phyloP scores from a whole-genome alignment of 2,113 vertebrate genomes.

The Lucifuga dentata region DNA sequence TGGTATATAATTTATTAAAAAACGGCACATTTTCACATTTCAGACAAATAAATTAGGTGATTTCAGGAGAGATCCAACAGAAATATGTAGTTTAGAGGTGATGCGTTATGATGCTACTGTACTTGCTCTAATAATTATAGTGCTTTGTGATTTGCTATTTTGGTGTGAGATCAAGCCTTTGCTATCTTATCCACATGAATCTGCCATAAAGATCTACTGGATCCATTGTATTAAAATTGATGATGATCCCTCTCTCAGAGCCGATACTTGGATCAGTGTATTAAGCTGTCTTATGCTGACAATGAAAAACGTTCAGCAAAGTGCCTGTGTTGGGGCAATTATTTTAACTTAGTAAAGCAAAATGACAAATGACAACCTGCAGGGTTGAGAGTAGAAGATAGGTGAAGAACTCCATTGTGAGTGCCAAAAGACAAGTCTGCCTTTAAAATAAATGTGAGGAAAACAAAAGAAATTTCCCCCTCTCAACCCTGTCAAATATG shows the following conservation, averaged over 20 bases:
- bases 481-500: too few relatives aligned
- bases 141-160: neutral
- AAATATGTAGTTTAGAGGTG: neutral
- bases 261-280: conserved; percentile 34
- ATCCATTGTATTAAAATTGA: conserved; percentile 23
- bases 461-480: too few relatives aligned
- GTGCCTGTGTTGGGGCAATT: conserved; percentile 43
- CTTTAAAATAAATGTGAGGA: too few relatives aligned
- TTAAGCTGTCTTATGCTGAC: conserved; percentile 37
- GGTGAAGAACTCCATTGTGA: too few relatives aligned
- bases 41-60: too few relatives aligned
- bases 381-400: conserved; percentile 29
- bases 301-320: conserved; percentile 41
- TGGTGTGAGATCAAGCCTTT: conserved; percentile 4
- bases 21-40: too few relatives aligned
- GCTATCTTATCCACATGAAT: conserved; percentile 16
- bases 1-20: too few relatives aligned
- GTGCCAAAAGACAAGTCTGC: too few relatives aligned
- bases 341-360: conserved; percentile 63
- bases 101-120: too few relatives aligned
- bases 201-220: conserved; percentile 5
- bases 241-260: conserved; percentile 8
- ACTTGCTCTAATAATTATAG: neutral
- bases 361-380: conserved; percentile 47
- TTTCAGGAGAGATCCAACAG: too few relatives aligned